Base-by-base conservation (phyloP, 2,797 vertebrate genomes). In the Darevskia mixta region DNA sequence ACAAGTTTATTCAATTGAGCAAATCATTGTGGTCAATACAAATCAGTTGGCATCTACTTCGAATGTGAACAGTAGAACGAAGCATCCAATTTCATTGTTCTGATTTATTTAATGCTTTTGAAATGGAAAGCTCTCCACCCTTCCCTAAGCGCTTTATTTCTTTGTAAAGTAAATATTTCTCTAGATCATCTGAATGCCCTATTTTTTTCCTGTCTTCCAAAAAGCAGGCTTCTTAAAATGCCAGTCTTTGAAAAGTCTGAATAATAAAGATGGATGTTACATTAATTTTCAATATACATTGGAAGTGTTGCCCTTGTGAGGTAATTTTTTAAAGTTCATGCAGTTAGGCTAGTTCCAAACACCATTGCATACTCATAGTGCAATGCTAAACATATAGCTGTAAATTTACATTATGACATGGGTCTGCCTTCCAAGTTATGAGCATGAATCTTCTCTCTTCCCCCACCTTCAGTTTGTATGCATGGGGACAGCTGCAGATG, bases 151-250 rank as follows among this genome's bases (percentile, higher is more conserved):
- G 23, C 27, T 80, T 27, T 10, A 85, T 38, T 83, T 87, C 55
- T 80, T 20, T 58, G 55, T 67, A 67, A 86, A 75, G 78, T 82
- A 91, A 87, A 17, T 82, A 64, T 13, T 85, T 61, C 90, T 83
- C 15, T 3, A 66, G 5, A 13, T 82, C 89, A 87, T 89, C 90
- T 4, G 5, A 69, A 5, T 85, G 83, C 82, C 84, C 76, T 82
- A 1, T 9, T 76, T 38, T 27, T 67, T 88, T 78, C 32, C 1
- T 3, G 85, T 72, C 38, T 0, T 0, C 69, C 72, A 79, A 35
- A 49, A 90, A 83, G 72, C 89, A 91, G 85, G 90, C 75, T 91
- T 8, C 27, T 79, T 13, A 86, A 83, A 87, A 64, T 72, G 73
- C 66, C 86, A 77, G 79, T 86, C 77, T 72, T 78, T 75, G 38